These are phyloP conservation scores for Drosophila merina DNA, from an alignment of 2,888 invertebrate genomes.

Conservation along the genomic window DNA sequence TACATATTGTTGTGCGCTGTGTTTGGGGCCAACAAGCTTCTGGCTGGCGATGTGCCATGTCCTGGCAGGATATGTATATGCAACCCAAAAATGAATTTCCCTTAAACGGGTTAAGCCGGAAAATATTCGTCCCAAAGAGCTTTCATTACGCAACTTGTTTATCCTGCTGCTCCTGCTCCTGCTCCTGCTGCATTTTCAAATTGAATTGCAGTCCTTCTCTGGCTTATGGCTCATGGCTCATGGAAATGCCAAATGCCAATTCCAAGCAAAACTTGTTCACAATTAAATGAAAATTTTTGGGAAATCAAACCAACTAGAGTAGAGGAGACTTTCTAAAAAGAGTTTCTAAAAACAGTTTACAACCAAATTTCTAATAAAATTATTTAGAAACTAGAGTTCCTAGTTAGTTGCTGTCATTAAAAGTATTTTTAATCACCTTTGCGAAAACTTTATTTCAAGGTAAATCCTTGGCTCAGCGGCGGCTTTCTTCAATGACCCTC, in stretches of 20 bases:
- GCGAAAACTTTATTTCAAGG: neutral
- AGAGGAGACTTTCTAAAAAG: neutral
- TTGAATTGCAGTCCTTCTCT: neutral
- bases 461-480: neutral
- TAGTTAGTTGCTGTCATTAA: neutral
- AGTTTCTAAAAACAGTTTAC: no score
- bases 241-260: conserved; percentile 3
- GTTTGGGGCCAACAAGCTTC: neutral
- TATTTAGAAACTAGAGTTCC: no score
- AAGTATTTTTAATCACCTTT: conserved; percentile 4
- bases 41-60: neutral
- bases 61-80: neutral
- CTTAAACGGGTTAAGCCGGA: conserved; percentile 31
- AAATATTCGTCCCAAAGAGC: conserved; percentile 9
- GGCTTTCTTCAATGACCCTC: conserved; percentile 23
- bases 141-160: conserved; percentile 7
- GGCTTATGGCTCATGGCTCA: neutral
- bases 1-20: conserved; percentile 42
- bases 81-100: conserved; percentile 21
- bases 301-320: neutral
- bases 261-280: neutral
- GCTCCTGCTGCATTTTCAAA: conserved; percentile 9
- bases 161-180: no score
- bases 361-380: no score
- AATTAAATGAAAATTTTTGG: neutral